A percentile compares a stretch with the other conserved stretches of the same genome.
phyloP scores from a whole-genome alignment of 1,140 invertebrate genomes.

The Trinorchestia longiramus region DNA sequence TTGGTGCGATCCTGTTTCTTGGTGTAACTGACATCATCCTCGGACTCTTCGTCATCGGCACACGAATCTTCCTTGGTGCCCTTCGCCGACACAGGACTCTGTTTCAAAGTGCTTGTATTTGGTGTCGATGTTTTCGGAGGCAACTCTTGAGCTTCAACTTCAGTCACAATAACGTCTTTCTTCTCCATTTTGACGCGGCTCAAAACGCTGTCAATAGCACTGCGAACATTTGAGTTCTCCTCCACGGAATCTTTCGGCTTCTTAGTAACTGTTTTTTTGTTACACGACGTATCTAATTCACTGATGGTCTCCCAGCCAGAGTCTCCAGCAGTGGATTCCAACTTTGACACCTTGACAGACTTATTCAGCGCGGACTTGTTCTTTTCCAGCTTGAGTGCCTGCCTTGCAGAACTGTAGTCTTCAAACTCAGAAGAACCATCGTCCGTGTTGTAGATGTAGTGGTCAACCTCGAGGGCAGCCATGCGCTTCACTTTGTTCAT shows the following conservation, averaged over 20 bases:
- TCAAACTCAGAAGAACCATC: constrained; percentile 38
- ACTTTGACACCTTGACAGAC: neutral
- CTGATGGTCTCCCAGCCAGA: constrained; percentile 14
- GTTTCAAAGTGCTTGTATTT: neutral
- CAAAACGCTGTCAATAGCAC: constrained; percentile 41
- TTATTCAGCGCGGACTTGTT: neutral
- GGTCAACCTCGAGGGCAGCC: neutral
- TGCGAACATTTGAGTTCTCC: neutral
- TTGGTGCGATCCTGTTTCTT: constrained; percentile 56
- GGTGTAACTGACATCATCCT: constrained; percentile 58
- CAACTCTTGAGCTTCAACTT: neutral
- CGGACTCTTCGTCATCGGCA: constrained; percentile 58
- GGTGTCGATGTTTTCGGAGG: neutral
- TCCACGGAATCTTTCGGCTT: neutral
- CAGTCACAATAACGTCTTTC: constrained; percentile 26
- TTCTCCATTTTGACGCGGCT: constrained; percentile 33
- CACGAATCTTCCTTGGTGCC: constrained; percentile 58
- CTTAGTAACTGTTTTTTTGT: neutral
- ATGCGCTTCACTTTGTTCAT: constrained; percentile 29
- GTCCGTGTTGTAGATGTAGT: constrained; percentile 49
- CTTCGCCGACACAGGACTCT: neutral
- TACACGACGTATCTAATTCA: neutral
- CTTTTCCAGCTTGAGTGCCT: constrained; percentile 33
- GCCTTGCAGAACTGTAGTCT: neutral
- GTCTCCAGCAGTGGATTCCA: neutral